Evolutionary conservation across 2,888 invertebrate species (phyloP).

Genomic region (Tethea ocularis): DNA sequence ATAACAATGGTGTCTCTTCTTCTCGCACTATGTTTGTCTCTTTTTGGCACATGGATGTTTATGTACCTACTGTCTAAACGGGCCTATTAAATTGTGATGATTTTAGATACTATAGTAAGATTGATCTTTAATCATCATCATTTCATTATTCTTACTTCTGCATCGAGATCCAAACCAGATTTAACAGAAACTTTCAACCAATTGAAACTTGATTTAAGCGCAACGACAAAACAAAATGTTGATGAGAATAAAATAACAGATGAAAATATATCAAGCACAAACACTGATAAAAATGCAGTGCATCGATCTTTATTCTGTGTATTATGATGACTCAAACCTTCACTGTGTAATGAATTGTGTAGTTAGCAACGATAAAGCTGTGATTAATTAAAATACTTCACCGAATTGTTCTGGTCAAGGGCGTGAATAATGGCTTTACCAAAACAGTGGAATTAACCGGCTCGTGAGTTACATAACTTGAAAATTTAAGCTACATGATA

Average conservation of each 20-base stretch:
- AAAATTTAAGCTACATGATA: background rate
- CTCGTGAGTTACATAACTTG: background rate
- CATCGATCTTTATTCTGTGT: background rate
- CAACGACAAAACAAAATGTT: background rate
- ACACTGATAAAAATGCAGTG: background rate
- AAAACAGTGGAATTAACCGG: constrained; percentile 15
- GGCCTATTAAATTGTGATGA: too few species aligned
- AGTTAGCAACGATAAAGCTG: constrained; percentile 3
- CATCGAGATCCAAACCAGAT: too few species aligned
- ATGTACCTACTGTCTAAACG: too few species aligned
- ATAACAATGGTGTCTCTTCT: too few species aligned
- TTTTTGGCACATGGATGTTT: too few species aligned
- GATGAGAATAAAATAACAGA: background rate
- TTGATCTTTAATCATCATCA: too few species aligned
- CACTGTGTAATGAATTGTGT: constrained; percentile 19
- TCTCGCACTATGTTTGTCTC: too few species aligned
- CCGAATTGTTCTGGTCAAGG: constrained; percentile 22
- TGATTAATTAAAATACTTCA: constrained; percentile 2
- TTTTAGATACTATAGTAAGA: too few species aligned
- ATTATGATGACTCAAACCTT: background rate
- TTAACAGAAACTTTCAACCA: too few species aligned
- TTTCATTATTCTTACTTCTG: too few species aligned
- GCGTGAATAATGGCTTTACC: constrained; percentile 12
- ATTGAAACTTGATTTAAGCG: too few species aligned
- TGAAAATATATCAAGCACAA: background rate